Base-by-base conservation (phyloP, 2,113 vertebrate genomes). In the Charina bottae region DNA sequence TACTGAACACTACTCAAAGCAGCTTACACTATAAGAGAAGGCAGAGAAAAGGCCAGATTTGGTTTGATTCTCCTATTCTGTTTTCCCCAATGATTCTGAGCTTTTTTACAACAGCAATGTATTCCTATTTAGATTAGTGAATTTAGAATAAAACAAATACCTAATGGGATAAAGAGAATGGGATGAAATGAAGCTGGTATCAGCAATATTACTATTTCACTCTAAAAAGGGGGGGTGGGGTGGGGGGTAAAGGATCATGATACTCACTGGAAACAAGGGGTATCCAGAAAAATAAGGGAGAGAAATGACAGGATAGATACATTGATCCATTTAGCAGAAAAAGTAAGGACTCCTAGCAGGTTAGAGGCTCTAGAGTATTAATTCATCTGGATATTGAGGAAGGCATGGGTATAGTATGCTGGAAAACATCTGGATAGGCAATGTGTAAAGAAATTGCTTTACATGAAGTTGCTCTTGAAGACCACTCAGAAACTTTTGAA, bases 311-410 rank as follows among this genome's bases (percentile, higher is more conserved):
- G 91, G 3, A 26, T 0, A 6, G 46, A 68, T 72, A 1, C 58
- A 78, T 87, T 53, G 62, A 1, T 90, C 0, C 92, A 85, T 55
- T 90, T 54, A 42, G 60, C 83, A 93, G 89, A 37, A 87, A 88
- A 64, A 95, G 55, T 54, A 68, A 28, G 49, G 58, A 85, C 11
- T 68, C 62, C 90, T 83, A 26, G 3, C 89, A 90, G 89, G 42
- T 42, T 92, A 92, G 83, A 7, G 54, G 94, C 90, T 19, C 4
- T 78, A 42, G 92, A 94, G 56, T 60, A 88, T 58, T 95, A 72
- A 83, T 95, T 95, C 94, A 94, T 95, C 94, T 92, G 88, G 92
- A 91, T 68, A 72, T 84, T 90, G 93, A 94, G 94, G 91, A 94
- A 0, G 2, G 28, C 90, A 95, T 90, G 46, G 94, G 95, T 68